phyloP scores from a whole-genome alignment of 2,888 invertebrate genomes.

The Cecidostiba fungosa region DNA sequence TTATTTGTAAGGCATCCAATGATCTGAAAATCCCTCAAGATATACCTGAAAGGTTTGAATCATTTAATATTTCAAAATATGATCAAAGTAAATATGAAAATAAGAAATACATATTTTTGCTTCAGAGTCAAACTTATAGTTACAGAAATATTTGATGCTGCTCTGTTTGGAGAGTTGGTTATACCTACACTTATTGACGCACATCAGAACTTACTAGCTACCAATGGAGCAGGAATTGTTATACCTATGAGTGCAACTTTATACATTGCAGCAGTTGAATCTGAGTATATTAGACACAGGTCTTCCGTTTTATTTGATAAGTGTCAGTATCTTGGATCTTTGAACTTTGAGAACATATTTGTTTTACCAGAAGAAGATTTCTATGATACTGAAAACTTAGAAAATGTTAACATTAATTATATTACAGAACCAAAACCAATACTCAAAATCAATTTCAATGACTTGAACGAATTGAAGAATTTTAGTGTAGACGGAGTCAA shows the following conservation, averaged over 20 bases:
- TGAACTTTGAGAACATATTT: conserved; percentile 75
- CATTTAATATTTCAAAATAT: not conserved
- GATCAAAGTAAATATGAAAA: conserved; percentile 14
- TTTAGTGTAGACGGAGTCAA: conserved; percentile 77
- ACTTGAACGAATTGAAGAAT: conserved; percentile 79
- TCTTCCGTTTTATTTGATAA: conserved; percentile 67
- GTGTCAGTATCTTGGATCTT: conserved; percentile 60
- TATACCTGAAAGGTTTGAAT: conserved; percentile 81
- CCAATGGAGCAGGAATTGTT: conserved; percentile 80
- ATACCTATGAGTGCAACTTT: conserved; percentile 85
- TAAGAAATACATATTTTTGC: conserved; percentile 29
- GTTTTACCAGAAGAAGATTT: conserved; percentile 81
- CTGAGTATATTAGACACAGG: conserved; percentile 75
- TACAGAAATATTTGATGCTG: conserved; percentile 91
- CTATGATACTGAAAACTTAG: conserved; percentile 87
- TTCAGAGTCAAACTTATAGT: conserved; percentile 83
- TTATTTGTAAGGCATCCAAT: conserved; percentile 84
- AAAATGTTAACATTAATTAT: conserved; percentile 81
- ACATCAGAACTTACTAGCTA: conserved; percentile 83
- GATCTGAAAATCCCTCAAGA: conserved; percentile 81
- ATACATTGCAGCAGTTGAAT: conserved; percentile 85
- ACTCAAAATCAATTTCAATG: conserved; percentile 85
- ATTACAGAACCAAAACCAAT: conserved; percentile 83
- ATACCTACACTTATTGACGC: conserved; percentile 86
- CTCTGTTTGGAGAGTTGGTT: conserved; percentile 88